Evolutionary conservation across 1,140 invertebrate genomes (phyloP).

Genomic region (Arctopsyche grandis): DNA sequence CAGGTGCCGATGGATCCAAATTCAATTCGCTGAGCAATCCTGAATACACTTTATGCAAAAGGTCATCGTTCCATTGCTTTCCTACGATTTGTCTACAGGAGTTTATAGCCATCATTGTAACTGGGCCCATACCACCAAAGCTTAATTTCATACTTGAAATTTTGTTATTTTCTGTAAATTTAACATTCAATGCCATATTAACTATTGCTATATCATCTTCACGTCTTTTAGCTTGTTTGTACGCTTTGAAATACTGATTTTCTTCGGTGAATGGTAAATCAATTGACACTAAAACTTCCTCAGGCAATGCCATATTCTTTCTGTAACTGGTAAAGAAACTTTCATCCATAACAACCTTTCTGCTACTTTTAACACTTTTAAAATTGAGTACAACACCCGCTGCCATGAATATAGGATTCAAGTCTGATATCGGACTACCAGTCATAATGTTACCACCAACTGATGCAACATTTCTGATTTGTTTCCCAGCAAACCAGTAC

Average conservation of each 20-base stretch:
- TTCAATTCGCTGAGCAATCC: constrained; percentile 80
- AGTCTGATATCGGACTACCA: constrained; percentile 94
- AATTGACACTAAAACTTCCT: constrained; percentile 85
- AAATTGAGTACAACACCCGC: constrained; percentile 69
- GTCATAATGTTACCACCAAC: constrained; percentile 95
- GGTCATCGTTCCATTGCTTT: constrained; percentile 76
- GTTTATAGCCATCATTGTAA: constrained; percentile 79
- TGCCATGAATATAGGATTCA: constrained; percentile 93
- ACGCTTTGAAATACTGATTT: constrained; percentile 85
- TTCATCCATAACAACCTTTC: constrained; percentile 80
- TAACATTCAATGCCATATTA: constrained; percentile 82
- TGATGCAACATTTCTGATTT: constrained; percentile 86
- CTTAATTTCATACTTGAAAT: constrained; percentile 76
- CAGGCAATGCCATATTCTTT: constrained; percentile 76
- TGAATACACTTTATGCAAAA: constrained; percentile 74
- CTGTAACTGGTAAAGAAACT: constrained; percentile 91
- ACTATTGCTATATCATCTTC: constrained; percentile 98
- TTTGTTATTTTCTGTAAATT: constrained; percentile 66
- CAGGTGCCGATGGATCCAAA: constrained; percentile 81
- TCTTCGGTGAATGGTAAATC: constrained; percentile 69
- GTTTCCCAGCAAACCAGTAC: constrained; percentile 93
- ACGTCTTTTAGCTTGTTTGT: constrained; percentile 90
- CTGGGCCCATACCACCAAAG: constrained; percentile 92
- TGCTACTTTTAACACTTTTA: constrained; percentile 63
- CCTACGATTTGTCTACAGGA: constrained; percentile 74